Base-by-base conservation (phyloP, 2,113 vertebrate species). In the Cavia aperea region DNA sequence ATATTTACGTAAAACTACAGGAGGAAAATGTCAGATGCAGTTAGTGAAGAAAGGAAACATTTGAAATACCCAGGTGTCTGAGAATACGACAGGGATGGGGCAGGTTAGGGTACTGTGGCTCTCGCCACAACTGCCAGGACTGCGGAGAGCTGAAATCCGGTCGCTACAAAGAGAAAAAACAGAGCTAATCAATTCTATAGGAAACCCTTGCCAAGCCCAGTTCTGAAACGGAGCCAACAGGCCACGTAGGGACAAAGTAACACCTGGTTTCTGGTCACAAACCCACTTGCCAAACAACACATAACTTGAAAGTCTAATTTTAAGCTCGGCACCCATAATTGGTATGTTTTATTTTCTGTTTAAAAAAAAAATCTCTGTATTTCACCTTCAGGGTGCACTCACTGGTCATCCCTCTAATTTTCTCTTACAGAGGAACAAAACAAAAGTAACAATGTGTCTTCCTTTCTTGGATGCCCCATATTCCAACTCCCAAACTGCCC, bases 251-350 rank as follows among this genome's bases (percentile, higher is more conserved):
- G 82, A 90, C 89, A 93, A 46, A 92, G 58, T 24, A 75, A 62
- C 68, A 88, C 88, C 93, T 90, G 93, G 73, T 81, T 90, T 92
- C 86, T 70, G 7, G 1, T 62, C 86, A 79, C 91, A 92, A 63
- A 39, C 70, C 39, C 72, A 93, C 86, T 87, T 92, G 82, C 83
- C 65, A 92, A 94, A 86, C 92, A 86, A 89, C 88, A 93, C 39
- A 90, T 29, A 93, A 93, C 83, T 19, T 77, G 39, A 65, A 90
- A 39, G 83, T 90, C 96, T 93, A 82, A 88, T 94, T 94, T 94
- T 92, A 94, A 84, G 77, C 56, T 88, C 49, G 86, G 91, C 31
- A 83, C 83, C 66, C 29, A 3, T 72, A 78, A 90, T 62, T 88
- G 43, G 1, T 43, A 83, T 65, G 9, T 70, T 77, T 77, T 86